These are phyloP conservation scores for Sminthurinus signatus DNA, from an alignment of 1,140 invertebrate genomes.

Conservation along the genomic window DNA sequence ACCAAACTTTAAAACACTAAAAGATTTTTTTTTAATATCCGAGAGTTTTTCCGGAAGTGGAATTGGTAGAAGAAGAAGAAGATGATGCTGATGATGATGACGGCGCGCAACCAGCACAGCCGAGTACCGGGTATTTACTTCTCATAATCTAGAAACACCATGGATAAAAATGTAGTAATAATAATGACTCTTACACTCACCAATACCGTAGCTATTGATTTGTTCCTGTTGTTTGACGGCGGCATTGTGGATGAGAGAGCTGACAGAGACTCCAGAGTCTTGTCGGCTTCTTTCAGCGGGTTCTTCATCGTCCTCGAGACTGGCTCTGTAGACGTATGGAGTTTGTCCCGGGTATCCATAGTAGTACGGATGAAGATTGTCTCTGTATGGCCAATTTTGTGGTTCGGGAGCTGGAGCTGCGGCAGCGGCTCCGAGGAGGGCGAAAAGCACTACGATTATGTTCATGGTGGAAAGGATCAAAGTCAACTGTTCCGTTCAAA, in stretches of 20 bases:
- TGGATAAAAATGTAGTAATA: too few species aligned
- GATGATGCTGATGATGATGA: too few species aligned
- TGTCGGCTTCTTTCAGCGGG: not conserved
- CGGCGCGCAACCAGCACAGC: too few species aligned
- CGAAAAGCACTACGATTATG: conserved; percentile 17
- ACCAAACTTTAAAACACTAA: too few species aligned
- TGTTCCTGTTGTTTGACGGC: conserved; percentile 9
- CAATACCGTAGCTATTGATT: conserved; percentile 6
- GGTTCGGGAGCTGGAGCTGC: conserved; percentile 16
- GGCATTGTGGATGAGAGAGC: not conserved
- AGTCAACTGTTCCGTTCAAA: conserved; percentile 15
- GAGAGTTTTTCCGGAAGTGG: too few species aligned
- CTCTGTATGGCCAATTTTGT: conserved; percentile 33
- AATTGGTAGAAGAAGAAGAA: too few species aligned
- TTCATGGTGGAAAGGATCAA: conserved; percentile 12
- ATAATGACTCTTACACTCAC: too few species aligned
- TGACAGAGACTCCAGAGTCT: not conserved
- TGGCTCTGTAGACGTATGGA: conserved; percentile 31
- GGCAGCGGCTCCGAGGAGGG: conserved; percentile 8
- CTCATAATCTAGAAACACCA: too few species aligned
- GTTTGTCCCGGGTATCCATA: conserved; percentile 36
- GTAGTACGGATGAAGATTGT: conserved; percentile 32
- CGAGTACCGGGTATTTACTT: too few species aligned
- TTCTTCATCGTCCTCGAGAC: conserved; percentile 35
- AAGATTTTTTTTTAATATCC: too few species aligned